Evolutionary conservation across 2,797 vertebrate genomes (phyloP).

Genomic region (Lates japonicus): DNA sequence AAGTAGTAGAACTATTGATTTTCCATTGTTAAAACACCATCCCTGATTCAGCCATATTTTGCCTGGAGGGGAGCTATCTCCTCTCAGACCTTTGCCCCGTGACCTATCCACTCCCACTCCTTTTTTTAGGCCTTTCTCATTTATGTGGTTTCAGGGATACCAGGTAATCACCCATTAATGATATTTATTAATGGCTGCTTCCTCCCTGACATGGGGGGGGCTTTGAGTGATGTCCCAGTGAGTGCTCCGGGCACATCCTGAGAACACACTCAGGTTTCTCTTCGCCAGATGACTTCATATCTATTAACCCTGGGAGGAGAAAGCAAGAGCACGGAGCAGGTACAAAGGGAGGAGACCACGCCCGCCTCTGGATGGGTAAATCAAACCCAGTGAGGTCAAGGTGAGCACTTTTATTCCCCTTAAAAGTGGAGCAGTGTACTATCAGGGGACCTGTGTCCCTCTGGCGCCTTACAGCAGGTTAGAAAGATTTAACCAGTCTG

Average conservation of each 20-base stretch:
- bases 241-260: conserved; percentile 84
- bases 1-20: conserved; percentile 76
- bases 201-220: conserved; percentile 70
- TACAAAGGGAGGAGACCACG: conserved; percentile 76
- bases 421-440: conserved; percentile 79
- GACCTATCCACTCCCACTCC: conserved; percentile 73
- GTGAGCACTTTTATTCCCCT: conserved; percentile 84
- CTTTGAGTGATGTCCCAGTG: conserved; percentile 82
- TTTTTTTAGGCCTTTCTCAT: conserved; percentile 69
- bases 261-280: conserved; percentile 81
- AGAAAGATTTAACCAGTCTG: conserved; percentile 77
- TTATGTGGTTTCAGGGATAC: conserved; percentile 78
- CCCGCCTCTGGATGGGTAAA: conserved; percentile 83
- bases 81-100: conserved; percentile 76
- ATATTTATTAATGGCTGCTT: conserved; percentile 85
- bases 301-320: conserved; percentile 84
- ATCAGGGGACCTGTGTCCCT: conserved; percentile 74
- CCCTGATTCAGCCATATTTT: conserved; percentile 66
- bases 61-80: conserved; percentile 66
- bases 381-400: conserved; percentile 81
- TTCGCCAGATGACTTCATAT: conserved; percentile 87
- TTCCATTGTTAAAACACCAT: conserved; percentile 69
- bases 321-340: conserved; percentile 74
- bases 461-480: conserved; percentile 74
- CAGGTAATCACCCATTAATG: conserved; percentile 85